A percentile compares a stretch with the other conserved stretches of the same genome.
Evolutionary conservation across 2,888 invertebrate species (phyloP).

Genomic region (Dione vanillae): DNA sequence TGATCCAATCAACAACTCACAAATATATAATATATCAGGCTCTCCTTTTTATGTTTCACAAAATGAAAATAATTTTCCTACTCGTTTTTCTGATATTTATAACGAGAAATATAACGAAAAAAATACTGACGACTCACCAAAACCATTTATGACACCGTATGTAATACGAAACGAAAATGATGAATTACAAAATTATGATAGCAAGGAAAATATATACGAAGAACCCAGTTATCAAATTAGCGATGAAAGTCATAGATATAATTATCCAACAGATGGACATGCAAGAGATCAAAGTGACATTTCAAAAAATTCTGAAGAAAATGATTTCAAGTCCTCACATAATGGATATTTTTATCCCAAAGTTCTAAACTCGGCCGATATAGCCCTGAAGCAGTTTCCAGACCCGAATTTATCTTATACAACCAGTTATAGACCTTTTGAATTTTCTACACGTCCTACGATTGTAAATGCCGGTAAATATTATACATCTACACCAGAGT

Average conservation of each 20-base stretch:
- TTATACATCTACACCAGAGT: background rate
- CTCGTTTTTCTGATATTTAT: slow-evolving; percentile 16
- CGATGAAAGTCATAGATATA: background rate
- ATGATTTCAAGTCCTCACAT: slow-evolving; percentile 6
- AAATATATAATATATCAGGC: slow-evolving; percentile 36
- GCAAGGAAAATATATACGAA: slow-evolving; percentile 11
- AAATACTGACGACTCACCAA: slow-evolving; percentile 37
- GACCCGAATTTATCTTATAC: slow-evolving; percentile 2
- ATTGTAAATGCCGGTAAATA: background rate
- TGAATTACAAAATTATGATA: slow-evolving; percentile 36
- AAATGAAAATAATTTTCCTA: slow-evolving; percentile 35
- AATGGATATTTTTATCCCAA: slow-evolving; percentile 26
- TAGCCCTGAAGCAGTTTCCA: background rate
- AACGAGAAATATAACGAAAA: slow-evolving; percentile 36
- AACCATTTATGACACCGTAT: slow-evolving; percentile 54
- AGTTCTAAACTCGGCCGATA: background rate
- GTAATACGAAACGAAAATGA: slow-evolving; percentile 44
- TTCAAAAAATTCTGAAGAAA: background rate
- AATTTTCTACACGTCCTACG: slow-evolving; percentile 5
- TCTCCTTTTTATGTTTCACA: slow-evolving; percentile 53
- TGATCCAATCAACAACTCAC: background rate
- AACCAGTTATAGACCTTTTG: slow-evolving; percentile 16
- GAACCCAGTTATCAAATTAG: background rate
- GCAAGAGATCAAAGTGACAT: background rate
- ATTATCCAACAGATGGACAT: background rate